phyloP scores from a whole-genome alignment of 1,140 invertebrate species.

The Neodiprion pinetum region DNA sequence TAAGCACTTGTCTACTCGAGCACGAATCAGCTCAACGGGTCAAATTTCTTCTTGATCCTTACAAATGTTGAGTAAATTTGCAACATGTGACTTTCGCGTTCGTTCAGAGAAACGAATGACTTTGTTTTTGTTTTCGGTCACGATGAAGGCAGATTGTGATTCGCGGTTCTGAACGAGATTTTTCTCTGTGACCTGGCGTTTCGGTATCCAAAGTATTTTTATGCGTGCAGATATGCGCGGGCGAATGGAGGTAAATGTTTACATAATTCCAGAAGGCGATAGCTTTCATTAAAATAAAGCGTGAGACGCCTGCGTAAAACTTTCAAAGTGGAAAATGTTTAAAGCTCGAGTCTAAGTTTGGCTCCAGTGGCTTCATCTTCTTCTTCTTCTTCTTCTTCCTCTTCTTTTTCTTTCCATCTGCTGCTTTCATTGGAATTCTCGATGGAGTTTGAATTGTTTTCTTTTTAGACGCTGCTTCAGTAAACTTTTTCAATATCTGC shows the following conservation, averaged over 20 bases:
- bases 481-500: conserved; percentile 3
- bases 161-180: too few species aligned
- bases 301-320: too few species aligned
- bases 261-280: too few species aligned
- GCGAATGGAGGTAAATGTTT: too few species aligned
- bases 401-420: background rate
- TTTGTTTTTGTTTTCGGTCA: too few species aligned
- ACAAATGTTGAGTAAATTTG: background rate
- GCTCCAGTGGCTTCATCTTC: background rate
- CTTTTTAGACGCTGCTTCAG: background rate
- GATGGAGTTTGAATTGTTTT: background rate
- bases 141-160: too few species aligned
- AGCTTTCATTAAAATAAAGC: too few species aligned
- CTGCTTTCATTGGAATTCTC: background rate
- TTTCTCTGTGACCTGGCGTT: too few species aligned
- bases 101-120: too few species aligned
- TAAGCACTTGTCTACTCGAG: background rate
- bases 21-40: background rate
- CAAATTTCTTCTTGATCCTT: background rate
- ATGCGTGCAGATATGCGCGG: too few species aligned
- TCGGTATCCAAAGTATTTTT: too few species aligned
- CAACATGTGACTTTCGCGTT: background rate
- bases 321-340: too few species aligned
- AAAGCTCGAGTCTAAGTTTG: background rate
- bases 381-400: background rate